Conservation (phyloP, 2,888 invertebrate genomes). For the Cheilosia soror region DNA sequence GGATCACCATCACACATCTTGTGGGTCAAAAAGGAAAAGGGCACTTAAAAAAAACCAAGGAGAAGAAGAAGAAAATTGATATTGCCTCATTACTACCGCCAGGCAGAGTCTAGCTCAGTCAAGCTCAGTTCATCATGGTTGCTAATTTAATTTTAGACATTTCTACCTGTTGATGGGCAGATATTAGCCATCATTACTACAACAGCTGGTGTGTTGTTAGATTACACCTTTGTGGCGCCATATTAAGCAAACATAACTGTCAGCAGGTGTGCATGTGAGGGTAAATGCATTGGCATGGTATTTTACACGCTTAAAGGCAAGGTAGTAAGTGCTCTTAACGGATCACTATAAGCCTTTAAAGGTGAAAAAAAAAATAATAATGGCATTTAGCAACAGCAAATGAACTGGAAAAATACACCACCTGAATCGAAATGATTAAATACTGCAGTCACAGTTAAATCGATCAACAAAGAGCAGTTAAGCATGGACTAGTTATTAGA, state of each 20-base stretch:
- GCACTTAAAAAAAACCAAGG: constrained; percentile 45
- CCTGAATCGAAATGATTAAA: constrained; percentile 40
- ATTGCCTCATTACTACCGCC: constrained; percentile 60
- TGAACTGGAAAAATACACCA: constrained; percentile 32
- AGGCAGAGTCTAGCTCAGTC: not conserved
- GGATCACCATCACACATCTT: constrained; percentile 18
- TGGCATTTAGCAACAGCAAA: not conserved
- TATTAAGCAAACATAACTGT: constrained; percentile 69
- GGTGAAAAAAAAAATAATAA: no score
- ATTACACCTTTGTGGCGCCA: constrained; percentile 46
- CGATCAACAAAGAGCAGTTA: constrained; percentile 57
- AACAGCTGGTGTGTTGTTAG: not conserved
- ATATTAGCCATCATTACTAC: constrained; percentile 64
- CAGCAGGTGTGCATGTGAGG: not conserved
- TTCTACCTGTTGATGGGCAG: constrained; percentile 58
- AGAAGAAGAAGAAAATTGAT: constrained; percentile 24
- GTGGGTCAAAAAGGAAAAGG: constrained; percentile 71
- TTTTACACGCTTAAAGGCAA: constrained; percentile 9
- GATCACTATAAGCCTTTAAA: no score
- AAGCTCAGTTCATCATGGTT: not conserved
- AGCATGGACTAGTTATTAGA: constrained; percentile 46
- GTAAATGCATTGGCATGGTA: not conserved
- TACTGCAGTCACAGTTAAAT: constrained; percentile 65
- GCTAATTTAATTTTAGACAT: constrained; percentile 64
- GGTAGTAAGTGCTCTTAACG: no score